phyloP scores from a whole-genome alignment of 2,888 invertebrate species.

The Dilophus febrilis region DNA sequence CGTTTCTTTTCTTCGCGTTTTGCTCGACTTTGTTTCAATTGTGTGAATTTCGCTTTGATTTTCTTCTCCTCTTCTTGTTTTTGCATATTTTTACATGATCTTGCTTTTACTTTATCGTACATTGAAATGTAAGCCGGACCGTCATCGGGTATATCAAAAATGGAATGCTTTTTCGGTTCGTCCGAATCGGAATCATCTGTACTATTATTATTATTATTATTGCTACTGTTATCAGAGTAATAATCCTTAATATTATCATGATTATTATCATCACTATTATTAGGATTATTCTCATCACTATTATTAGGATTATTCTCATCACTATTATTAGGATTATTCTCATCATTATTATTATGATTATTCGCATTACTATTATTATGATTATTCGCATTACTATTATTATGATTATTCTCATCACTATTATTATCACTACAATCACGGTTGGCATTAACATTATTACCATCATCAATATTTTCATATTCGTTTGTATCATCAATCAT shows the following conservation, averaged over 20 bases:
- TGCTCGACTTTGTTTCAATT: conserved; percentile 71
- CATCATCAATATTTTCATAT: conserved; percentile 29
- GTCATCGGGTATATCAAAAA: conserved; percentile 70
- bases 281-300: conserved; percentile 21
- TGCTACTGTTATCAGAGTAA: conserved; percentile 17
- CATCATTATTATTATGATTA: too few species aligned
- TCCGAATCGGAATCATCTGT: conserved; percentile 58
- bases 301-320: conserved; percentile 8
- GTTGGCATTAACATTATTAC: conserved; percentile 24
- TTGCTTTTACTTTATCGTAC: conserved; percentile 93
- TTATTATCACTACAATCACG: background rate
- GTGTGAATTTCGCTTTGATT: conserved; percentile 76
- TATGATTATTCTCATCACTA: too few species aligned
- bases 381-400: too few species aligned
- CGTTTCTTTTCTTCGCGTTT: conserved; percentile 79
- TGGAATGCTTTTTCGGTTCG: conserved; percentile 68
- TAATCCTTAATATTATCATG: conserved; percentile 5
- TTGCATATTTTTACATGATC: conserved; percentile 86
- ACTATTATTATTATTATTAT: conserved; percentile 28
- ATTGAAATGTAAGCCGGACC: conserved; percentile 87
- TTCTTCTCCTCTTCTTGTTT: conserved; percentile 83
- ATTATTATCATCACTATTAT: conserved; percentile 27
- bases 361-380: too few species aligned
- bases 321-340: background rate
- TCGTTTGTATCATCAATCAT: too few species aligned